Evolutionary conservation across 2,797 vertebrate species (phyloP).

Genomic region (Erpetoichthys calabaricus): DNA sequence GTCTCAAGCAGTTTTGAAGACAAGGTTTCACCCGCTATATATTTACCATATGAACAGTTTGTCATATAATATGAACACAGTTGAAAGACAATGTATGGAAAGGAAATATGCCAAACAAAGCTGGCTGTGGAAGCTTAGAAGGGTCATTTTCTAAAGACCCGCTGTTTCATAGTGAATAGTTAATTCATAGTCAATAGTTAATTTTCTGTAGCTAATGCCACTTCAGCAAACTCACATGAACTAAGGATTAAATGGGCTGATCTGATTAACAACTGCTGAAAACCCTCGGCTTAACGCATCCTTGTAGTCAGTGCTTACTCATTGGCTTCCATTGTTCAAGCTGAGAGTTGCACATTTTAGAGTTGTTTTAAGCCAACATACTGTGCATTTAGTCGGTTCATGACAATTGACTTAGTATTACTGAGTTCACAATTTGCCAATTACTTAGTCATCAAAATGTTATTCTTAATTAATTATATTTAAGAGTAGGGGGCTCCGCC

Average conservation of each 20-base stretch:
- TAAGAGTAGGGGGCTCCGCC: too few species aligned
- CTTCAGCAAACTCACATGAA: constrained; percentile 2
- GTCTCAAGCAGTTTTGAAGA: too few species aligned
- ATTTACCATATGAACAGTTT: too few species aligned
- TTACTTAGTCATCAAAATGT: too few species aligned
- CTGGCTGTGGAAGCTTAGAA: not conserved
- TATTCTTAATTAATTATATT: too few species aligned
- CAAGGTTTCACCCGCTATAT: too few species aligned
- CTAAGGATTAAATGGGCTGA: not conserved
- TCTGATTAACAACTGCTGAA: not conserved
- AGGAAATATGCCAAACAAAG: not conserved
- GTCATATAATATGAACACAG: too few species aligned
- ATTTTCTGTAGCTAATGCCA: not conserved
- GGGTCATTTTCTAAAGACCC: not conserved
- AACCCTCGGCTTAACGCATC: not conserved
- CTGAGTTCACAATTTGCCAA: too few species aligned
- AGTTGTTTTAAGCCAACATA: too few species aligned
- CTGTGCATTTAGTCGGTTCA: too few species aligned
- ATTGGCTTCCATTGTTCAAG: not conserved
- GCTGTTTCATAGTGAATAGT: not conserved
- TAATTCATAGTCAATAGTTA: not conserved
- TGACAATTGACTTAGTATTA: too few species aligned
- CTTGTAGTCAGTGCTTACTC: not conserved
- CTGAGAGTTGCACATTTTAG: not conserved
- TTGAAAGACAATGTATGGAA: too few species aligned